These are phyloP conservation scores for Zonotrichia leucophrys DNA, from an alignment of 2,113 vertebrate genomes.

Conservation along the genomic window DNA sequence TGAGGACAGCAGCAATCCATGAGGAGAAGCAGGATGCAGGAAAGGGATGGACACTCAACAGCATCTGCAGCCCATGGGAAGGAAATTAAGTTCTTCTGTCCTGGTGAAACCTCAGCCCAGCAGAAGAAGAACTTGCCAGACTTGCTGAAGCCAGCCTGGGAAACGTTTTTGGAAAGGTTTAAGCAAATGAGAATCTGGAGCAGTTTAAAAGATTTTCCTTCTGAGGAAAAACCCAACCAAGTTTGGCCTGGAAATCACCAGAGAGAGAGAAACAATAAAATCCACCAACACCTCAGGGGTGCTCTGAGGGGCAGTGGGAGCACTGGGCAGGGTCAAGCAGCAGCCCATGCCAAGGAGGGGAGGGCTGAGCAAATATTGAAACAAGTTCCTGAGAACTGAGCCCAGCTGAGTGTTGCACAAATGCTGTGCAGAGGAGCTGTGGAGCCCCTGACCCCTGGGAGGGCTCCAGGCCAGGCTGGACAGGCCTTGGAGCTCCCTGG, in stretches of 20 bases:
- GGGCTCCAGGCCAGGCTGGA: background rate
- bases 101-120: background rate
- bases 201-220: background rate
- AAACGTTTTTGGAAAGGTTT: background rate
- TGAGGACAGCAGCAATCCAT: background rate
- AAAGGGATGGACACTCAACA: background rate
- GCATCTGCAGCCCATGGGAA: background rate
- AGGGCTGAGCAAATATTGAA: background rate
- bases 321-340: background rate
- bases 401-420: background rate
- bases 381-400: background rate
- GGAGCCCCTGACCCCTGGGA: background rate
- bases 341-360: background rate
- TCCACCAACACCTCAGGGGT: background rate
- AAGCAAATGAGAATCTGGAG: background rate
- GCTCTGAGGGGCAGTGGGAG: background rate
- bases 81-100: background rate
- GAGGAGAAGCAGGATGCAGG: background rate
- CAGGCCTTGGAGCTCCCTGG: background rate
- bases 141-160: background rate
- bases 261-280: background rate
- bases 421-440: background rate
- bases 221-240: background rate
- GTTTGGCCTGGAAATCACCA: background rate
- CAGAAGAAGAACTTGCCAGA: background rate